These are phyloP conservation scores for Minunthozetes semirufus DNA, from an alignment of 2,888 invertebrate species.

Conservation along the genomic window DNA sequence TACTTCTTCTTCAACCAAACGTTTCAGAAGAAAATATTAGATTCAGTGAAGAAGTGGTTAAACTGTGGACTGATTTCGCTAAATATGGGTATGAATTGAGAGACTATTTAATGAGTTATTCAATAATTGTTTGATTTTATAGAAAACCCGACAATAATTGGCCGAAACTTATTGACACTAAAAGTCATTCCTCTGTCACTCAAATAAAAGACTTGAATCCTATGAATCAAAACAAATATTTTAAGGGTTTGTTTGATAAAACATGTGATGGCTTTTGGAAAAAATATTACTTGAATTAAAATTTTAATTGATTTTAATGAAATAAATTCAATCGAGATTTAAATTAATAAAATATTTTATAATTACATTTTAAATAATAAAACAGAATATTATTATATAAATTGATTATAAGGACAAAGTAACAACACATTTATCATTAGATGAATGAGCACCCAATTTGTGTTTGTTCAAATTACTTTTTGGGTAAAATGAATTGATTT, in stretches of 20 bases:
- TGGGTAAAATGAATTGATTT: too few species aligned
- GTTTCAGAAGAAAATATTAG: not conserved
- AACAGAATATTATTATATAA: too few species aligned
- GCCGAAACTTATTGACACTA: not conserved
- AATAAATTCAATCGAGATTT: too few species aligned
- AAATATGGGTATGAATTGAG: constrained; percentile 22
- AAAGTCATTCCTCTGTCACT: not conserved
- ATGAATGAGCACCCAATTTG: too few species aligned
- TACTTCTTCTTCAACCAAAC: not conserved
- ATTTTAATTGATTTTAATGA: too few species aligned
- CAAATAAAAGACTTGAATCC: not conserved
- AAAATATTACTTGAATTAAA: too few species aligned
- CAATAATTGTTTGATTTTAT: not conserved
- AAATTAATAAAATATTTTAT: too few species aligned
- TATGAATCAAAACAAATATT: not conserved
- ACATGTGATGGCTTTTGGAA: constrained; percentile 30
- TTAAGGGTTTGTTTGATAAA: not conserved
- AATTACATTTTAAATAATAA: too few species aligned
- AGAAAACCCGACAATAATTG: not conserved
- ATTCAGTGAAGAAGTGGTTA: constrained; percentile 8
- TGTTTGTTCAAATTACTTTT: too few species aligned
- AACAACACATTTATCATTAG: too few species aligned
- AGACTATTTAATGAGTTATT: not conserved
- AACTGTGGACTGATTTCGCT: constrained; percentile 31
- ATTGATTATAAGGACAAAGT: too few species aligned